Conservation (phyloP, 2,797 vertebrate genomes). For the Melanotaenia trifasciata region DNA sequence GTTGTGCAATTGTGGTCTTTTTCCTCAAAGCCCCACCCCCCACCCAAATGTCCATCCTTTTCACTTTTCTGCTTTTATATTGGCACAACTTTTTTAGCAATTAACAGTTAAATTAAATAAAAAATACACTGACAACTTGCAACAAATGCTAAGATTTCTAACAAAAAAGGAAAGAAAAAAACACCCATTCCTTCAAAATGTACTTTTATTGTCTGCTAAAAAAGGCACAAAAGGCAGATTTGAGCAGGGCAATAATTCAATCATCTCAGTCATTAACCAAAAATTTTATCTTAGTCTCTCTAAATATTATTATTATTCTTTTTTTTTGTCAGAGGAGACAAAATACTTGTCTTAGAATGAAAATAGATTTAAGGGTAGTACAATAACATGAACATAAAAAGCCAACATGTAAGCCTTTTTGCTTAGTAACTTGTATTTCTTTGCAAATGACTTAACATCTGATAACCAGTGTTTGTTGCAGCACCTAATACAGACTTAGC, state of each 20-base stretch:
- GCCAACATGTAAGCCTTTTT: neutral
- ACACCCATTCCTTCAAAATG: conserved; percentile 25
- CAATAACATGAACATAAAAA: conserved; percentile 18
- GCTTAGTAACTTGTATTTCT: conserved; percentile 17
- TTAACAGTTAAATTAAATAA: neutral
- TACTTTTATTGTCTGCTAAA: conserved; percentile 41
- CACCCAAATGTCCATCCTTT: too few relatives aligned
- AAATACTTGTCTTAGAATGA: conserved; percentile 7
- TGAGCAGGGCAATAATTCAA: conserved; percentile 28
- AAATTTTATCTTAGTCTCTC: neutral
- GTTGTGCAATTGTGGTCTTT: neutral
- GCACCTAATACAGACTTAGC: neutral
- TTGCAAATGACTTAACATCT: neutral
- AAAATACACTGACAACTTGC: neutral
- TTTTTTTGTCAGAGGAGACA: neutral
- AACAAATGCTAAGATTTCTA: neutral
- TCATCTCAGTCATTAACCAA: conserved; percentile 3
- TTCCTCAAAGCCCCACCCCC: too few relatives aligned
- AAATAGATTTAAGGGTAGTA: conserved; percentile 6
- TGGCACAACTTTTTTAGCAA: neutral
- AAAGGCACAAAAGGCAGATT: conserved; percentile 61
- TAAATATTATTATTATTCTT: neutral
- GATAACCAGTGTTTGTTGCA: conserved; percentile 1
- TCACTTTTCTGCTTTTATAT: too few relatives aligned
- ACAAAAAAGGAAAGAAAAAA: neutral